A percentile compares a stretch with the other conserved stretches of the same genome.
Evolutionary conservation across 2,888 invertebrate genomes (phyloP).

Genomic region (Vannuccia rotundouncinata): DNA sequence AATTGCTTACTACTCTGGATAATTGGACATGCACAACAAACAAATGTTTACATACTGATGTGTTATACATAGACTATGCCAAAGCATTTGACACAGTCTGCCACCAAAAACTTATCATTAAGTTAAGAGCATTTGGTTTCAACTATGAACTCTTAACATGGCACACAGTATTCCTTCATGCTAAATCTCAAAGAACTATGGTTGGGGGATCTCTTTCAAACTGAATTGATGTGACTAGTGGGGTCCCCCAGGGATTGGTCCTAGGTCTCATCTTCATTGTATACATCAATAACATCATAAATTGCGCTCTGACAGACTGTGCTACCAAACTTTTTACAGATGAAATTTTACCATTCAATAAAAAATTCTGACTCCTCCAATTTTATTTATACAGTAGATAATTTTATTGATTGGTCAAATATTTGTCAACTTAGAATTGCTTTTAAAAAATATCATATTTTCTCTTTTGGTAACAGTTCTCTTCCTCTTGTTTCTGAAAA

Average conservation of each 20-base stretch:
- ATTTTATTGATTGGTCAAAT: not conserved
- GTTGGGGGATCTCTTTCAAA: not conserved
- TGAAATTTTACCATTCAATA: not conserved
- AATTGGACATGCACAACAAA: not conserved
- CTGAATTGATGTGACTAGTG: not conserved
- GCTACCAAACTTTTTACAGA: not conserved
- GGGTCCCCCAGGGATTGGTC: not conserved
- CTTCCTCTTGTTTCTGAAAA: not conserved
- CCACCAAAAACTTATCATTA: slow-evolving; percentile 1
- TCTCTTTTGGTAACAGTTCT: not conserved
- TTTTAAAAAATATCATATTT: not conserved
- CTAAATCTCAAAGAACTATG: not conserved
- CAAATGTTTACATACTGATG: not conserved
- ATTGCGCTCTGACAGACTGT: not conserved
- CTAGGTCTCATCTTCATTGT: not conserved
- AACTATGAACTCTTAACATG: not conserved
- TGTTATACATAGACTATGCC: not conserved
- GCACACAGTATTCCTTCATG: not conserved
- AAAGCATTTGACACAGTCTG: slow-evolving; percentile 8
- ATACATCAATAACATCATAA: not conserved
- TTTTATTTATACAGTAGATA: not conserved
- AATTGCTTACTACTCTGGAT: not conserved
- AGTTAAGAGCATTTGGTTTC: slow-evolving; percentile 12
- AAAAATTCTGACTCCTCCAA: not conserved
- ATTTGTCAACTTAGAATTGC: not conserved